Base-by-base conservation (phyloP, 2,113 vertebrate genomes). In the Scortum barcoo region DNA sequence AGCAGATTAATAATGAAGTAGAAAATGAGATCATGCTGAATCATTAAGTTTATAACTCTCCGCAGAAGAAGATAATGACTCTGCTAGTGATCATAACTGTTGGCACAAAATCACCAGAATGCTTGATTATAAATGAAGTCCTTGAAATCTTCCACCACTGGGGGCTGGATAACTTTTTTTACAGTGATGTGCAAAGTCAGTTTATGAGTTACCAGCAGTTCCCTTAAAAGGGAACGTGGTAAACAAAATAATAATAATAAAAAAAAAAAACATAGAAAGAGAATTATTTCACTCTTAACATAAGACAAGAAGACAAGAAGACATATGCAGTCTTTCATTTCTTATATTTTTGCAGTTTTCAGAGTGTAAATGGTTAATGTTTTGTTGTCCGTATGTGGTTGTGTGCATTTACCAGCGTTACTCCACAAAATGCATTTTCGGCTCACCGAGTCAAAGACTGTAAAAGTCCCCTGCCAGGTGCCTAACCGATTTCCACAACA, bases 1-100 rank as follows among this genome's bases (percentile, higher is more conserved):
- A 91, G 38, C 68, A 83, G 48, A 92, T 93, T 90, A 92, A 91
- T 93, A 92, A 94, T 91, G 86, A 87, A 93, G 80, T 54, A 86
- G 90, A 80, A 91, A 87, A 93, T 87, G 40, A 87, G 83, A 92
- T 91, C 86, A 91, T 86, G 74, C 80, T 77, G 75, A 90, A 71
- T 86, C 88, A 86, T 92, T 91, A 91, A 72, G 77, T 91, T 92
- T 86, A 93, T 76, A 80, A 80, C 61, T 80, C 91, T 91, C 91
- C 69, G 81, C 74, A 87, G 90, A 76, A 78, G 81, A 46, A 72
- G 75, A 80, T 89, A 91, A 93, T 89, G 76, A 71, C 77, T 89
- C 86, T 81, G 62, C 56, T 7, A 50, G 79, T 63, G 80, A 88
- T 84, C 84, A 38, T 89, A 86, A 90, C 54, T 50, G 74, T 77